Base-by-base conservation (phyloP, 53 echinoderm and acorn worm species). In the Echinarachnius parma region DNA sequence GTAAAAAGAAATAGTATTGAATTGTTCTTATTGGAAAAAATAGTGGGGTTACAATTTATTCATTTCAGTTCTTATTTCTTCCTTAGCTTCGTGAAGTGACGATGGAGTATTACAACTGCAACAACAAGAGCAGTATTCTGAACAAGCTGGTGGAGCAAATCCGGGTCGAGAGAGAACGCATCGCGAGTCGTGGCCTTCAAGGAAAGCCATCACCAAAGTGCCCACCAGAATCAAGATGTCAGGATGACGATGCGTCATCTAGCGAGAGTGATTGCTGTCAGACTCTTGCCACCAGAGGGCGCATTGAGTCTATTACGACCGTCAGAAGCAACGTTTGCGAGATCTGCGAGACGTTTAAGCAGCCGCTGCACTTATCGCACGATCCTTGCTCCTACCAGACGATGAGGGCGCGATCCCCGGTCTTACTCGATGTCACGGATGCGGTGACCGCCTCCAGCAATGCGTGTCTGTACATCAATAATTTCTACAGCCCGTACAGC, bases 401-500 rank as follows among this genome's bases (percentile, higher is more conserved):
- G 34, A 27, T 59, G 2, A 58, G 61, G 14, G 29, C 81, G 3
- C 21, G 72, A 19, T 66, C 77, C 32, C 48, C 66, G 5, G 25
- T 66, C 21, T 59, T 77, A 21, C 66, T 77, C 4, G 77, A 77
- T 3, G 53, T 32, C 8, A 16, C 75, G 60, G 62, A 72, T 3
- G 79, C 81, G 4, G 77, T 87, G 52, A 62, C 71, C 24, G 70
- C 64, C 4, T 61, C 81, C 3, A 80, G 84, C 28, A 76, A 92
- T 45, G 78, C 68, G 57, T 92, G 92, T 46, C 78, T 77, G 0
- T 75, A 81, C 39, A 19, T 92, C 59, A 88, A 77, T 34, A 88
- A 92, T 62, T 88, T 75, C 71, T 92, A 92, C 79, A 84, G 82
- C 60, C 92, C 92, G 5, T 92, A 48, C 63, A 84, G 85, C 64